phyloP scores from a whole-genome alignment of 2,113 vertebrate genomes.

The Jaculus jaculus region DNA sequence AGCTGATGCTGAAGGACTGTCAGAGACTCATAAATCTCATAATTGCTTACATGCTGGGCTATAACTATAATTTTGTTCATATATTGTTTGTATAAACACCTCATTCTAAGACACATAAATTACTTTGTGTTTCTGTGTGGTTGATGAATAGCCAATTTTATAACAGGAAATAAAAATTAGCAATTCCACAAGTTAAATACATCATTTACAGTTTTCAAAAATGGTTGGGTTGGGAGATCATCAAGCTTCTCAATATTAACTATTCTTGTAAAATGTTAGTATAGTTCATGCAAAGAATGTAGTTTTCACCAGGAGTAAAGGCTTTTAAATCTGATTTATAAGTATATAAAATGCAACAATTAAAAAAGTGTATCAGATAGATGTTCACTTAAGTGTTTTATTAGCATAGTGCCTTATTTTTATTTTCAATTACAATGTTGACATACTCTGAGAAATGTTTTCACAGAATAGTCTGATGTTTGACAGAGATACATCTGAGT shows the following conservation, averaged over 20 bases:
- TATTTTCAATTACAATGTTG: background rate
- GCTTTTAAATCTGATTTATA: background rate
- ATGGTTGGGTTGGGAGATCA: background rate
- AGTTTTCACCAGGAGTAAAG: constrained; percentile 30
- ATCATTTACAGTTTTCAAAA: constrained; percentile 18
- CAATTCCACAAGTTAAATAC: constrained; percentile 11
- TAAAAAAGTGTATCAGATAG: background rate
- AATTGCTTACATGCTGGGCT: constrained; percentile 46
- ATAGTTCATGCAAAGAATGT: background rate
- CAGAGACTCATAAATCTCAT: constrained; percentile 61
- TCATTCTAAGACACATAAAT: constrained; percentile 52
- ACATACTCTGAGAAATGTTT: background rate
- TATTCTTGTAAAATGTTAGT: constrained; percentile 45
- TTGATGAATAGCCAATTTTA: constrained; percentile 46
- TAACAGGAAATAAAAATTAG: constrained; percentile 44
- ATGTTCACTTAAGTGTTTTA: background rate
- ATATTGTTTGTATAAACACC: constrained; percentile 40
- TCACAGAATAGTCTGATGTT: background rate
- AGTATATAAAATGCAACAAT: background rate
- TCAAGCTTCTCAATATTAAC: background rate
- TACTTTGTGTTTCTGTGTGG: constrained; percentile 42
- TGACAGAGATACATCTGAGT: background rate
- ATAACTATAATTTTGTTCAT: constrained; percentile 41
- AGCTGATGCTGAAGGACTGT: constrained; percentile 53
- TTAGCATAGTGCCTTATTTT: background rate